A percentile compares a stretch with the other conserved stretches of the same genome.
Evolutionary conservation across 2,797 vertebrate species (phyloP).

Genomic region (Tamandua tetradactyla): DNA sequence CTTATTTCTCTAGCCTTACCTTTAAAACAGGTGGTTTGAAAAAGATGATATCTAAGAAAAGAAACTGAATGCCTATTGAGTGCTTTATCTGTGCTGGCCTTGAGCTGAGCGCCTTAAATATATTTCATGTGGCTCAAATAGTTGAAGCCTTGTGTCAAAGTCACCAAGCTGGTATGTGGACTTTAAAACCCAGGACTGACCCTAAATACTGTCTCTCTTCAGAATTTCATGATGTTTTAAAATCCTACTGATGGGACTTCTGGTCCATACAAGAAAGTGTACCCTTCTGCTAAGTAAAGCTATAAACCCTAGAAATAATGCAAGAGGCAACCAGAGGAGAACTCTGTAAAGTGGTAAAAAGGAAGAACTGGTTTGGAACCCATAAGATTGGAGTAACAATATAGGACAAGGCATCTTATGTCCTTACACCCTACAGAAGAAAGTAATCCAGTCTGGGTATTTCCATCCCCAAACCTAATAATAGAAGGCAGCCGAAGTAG

Average conservation of each 20-base stretch:
- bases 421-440: neutral
- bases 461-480: neutral
- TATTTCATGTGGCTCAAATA: constrained; percentile 3
- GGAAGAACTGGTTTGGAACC: neutral
- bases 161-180: neutral
- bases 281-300: neutral
- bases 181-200: neutral
- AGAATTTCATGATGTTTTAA: neutral
- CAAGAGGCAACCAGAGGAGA: neutral
- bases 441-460: neutral
- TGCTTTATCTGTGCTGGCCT: neutral
- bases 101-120: neutral
- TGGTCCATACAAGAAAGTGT: neutral
- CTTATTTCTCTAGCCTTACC: neutral
- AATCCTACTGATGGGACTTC: neutral
- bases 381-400: neutral
- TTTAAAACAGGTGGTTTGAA: constrained; percentile 27
- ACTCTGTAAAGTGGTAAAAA: neutral
- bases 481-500: neutral
- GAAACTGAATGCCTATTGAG: neutral
- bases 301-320: neutral
- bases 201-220: neutral
- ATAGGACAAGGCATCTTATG: neutral
- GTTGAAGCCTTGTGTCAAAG: neutral
- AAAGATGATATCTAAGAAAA: constrained; percentile 28